Conservation (phyloP, 2,797 vertebrate genomes). For the Sebastes minor region DNA sequence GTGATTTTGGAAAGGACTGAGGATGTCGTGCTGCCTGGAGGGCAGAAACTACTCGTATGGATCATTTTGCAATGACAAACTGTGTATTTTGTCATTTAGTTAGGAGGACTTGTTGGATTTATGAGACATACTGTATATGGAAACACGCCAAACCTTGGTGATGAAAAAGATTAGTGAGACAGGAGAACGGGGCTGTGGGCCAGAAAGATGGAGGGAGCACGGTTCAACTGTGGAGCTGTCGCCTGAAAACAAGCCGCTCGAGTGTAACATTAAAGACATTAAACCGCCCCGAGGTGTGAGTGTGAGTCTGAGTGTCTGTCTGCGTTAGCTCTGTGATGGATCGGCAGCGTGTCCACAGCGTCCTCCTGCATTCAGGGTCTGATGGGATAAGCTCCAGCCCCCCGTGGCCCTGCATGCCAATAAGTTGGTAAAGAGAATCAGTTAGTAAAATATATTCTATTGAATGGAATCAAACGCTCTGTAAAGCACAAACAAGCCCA, state of each 20-base stretch:
- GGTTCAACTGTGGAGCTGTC: neutral
- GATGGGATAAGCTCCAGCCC: neutral
- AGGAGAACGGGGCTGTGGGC: neutral
- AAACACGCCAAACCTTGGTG: neutral
- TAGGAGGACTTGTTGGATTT: neutral
- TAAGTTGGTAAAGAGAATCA: neutral
- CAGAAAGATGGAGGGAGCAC: neutral
- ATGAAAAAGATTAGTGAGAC: neutral
- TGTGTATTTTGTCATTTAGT: neutral
- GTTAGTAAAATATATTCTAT: neutral
- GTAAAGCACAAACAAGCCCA: neutral
- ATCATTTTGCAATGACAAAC: neutral
- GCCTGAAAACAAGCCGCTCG: neutral
- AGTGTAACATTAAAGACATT: neutral
- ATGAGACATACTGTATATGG: neutral
- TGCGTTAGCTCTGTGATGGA: neutral
- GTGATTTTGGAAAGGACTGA: neutral
- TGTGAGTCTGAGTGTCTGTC: neutral
- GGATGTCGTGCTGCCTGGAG: neutral
- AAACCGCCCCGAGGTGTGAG: neutral
- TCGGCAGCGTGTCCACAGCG: neutral
- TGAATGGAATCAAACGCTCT: neutral
- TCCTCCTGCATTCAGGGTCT: neutral
- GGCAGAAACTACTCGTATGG: neutral
- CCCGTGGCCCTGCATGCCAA: neutral